A percentile compares a stretch with the other conserved stretches of the same genome.
phyloP scores from a whole-genome alignment of 2,888 invertebrate genomes.

The Patella caerulea region DNA sequence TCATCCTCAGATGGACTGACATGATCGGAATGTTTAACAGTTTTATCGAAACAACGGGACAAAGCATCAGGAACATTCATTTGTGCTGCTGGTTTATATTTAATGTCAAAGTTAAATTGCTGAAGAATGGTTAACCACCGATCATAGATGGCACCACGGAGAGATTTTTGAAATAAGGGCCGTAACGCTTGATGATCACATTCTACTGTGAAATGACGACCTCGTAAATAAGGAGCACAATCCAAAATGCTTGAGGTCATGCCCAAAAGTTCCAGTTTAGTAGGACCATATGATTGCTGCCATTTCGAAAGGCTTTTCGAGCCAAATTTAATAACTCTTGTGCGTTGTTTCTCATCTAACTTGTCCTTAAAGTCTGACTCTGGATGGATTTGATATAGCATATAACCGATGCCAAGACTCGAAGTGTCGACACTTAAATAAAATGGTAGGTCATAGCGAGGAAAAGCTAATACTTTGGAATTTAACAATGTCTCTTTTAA shows the following conservation, averaged over 20 bases:
- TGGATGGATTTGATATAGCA: slow-evolving; percentile 16
- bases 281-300: slow-evolving; percentile 22
- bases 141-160: slow-evolving; percentile 27
- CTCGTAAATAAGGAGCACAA: slow-evolving; percentile 24
- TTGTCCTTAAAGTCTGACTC: slow-evolving; percentile 1
- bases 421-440: slow-evolving; percentile 25
- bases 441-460: slow-evolving; percentile 25
- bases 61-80: slow-evolving; percentile 16
- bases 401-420: slow-evolving; percentile 18
- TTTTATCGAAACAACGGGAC: neutral
- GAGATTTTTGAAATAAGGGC: slow-evolving; percentile 22
- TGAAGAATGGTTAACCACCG: slow-evolving; percentile 11
- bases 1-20: slow-evolving; percentile 23
- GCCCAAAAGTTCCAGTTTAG: slow-evolving; percentile 22
- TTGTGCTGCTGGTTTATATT: slow-evolving; percentile 12
- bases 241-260: slow-evolving; percentile 25
- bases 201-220: slow-evolving; percentile 23
- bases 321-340: slow-evolving; percentile 11
- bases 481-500: slow-evolving; percentile 17
- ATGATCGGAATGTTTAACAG: neutral
- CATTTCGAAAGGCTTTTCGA: neutral
- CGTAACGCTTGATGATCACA: slow-evolving; percentile 24
- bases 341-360: neutral
- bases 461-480: slow-evolving; percentile 26
- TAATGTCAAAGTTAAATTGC: slow-evolving; percentile 11